Evolutionary conservation across 1,140 invertebrate genomes (phyloP).

Genomic region (Maconellicoccus hirsutus): DNA sequence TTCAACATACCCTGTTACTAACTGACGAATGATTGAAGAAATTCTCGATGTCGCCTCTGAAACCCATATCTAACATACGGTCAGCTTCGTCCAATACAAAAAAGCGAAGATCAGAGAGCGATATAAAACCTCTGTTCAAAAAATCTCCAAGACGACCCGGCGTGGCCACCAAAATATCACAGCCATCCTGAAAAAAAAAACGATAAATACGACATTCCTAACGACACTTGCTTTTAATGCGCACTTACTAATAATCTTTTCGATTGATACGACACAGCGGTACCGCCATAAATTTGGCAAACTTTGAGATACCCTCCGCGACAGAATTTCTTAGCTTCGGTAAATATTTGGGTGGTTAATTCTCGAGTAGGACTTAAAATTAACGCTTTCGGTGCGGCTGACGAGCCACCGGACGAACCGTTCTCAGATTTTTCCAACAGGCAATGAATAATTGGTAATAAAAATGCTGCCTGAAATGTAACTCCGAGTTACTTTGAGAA

Average conservation of each 20-base stretch:
- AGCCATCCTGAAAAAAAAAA: conserved; percentile 54
- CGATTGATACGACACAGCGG: conserved; percentile 37
- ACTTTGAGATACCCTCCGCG: conserved; percentile 57
- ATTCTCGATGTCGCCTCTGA: conserved; percentile 59
- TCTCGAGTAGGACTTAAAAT: conserved; percentile 73
- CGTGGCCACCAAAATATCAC: conserved; percentile 86
- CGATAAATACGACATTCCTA: no score
- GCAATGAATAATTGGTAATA: conserved; percentile 74
- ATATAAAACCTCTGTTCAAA: conserved; percentile 56
- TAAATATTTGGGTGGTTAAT: conserved; percentile 73
- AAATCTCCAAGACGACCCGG: conserved; percentile 84
- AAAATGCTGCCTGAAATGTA: conserved; percentile 56
- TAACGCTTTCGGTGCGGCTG: conserved; percentile 23
- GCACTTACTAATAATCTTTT: conserved; percentile 21
- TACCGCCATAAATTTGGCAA: conserved; percentile 76
- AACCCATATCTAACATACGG: conserved; percentile 92
- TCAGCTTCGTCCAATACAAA: conserved; percentile 93
- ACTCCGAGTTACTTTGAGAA: not conserved
- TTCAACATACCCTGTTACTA: conserved; percentile 36
- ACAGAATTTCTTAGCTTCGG: conserved; percentile 76
- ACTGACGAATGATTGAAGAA: conserved; percentile 65
- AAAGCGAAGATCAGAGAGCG: conserved; percentile 58
- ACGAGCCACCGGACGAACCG: not conserved
- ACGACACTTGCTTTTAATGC: no score
- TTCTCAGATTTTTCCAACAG: conserved; percentile 34